Evolutionary conservation across 2,888 invertebrate genomes (phyloP).

Genomic region (Andrena haemorrhoa): DNA sequence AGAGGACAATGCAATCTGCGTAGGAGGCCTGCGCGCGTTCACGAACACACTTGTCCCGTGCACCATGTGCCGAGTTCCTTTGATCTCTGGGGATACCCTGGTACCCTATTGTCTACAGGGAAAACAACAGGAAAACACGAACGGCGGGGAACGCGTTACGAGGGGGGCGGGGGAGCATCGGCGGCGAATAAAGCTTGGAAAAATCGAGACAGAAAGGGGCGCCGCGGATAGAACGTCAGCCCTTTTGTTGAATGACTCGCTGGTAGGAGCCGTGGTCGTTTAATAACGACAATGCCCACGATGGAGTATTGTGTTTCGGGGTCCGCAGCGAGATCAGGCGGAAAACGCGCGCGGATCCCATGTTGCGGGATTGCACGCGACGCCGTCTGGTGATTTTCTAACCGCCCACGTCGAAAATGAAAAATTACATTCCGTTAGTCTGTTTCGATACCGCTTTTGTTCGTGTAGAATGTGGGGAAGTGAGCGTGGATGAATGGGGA

Average conservation of each 20-base stretch:
- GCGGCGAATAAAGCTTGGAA: conserved; percentile 25
- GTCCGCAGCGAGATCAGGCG: background rate
- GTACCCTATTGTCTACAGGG: conserved; percentile 48
- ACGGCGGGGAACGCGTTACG: conserved; percentile 35
- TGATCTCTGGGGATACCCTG: conserved; percentile 63
- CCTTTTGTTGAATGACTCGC: conserved; percentile 32
- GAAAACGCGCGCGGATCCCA: background rate
- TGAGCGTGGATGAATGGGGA: too few species aligned
- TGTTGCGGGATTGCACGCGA: background rate
- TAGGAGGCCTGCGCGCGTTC: conserved; percentile 14
- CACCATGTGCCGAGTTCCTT: conserved; percentile 48
- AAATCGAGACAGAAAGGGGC: conserved; percentile 46
- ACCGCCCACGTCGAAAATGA: background rate
- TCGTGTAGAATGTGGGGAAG: too few species aligned
- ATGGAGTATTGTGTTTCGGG: conserved; percentile 17
- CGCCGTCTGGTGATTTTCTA: background rate
- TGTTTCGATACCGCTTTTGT: background rate
- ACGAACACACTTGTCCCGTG: conserved; percentile 38
- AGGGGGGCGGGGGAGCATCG: background rate
- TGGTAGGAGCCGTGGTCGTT: conserved; percentile 24
- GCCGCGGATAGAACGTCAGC: conserved; percentile 17
- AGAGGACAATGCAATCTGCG: conserved; percentile 56
- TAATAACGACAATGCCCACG: conserved; percentile 33
- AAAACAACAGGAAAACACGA: conserved; percentile 54
- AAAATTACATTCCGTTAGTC: background rate